Evolutionary conservation across 2,797 vertebrate genomes (phyloP), one percentile per base, ranked within the genome.

Genomic region (Melanotaenia boesemani): DNA sequence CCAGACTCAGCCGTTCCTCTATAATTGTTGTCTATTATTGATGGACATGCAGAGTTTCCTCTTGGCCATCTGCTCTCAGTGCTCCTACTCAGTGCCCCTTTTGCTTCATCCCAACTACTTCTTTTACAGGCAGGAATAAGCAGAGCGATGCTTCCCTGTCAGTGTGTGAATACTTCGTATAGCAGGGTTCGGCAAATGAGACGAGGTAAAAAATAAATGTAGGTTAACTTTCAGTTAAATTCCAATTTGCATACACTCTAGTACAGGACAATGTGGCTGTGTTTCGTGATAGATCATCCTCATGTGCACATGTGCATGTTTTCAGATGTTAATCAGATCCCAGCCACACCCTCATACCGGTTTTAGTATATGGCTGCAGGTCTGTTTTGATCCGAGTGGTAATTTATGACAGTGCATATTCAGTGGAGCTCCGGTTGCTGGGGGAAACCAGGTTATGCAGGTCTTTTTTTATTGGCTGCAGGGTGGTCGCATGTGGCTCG

Each of bases 51-150:
- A 79, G 73, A 78, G 86, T 86, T 89, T 80, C 87, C 86, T 76
- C 83, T 88, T 82, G 71, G 82, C 92, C 93, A 93, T 94, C 92
- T 95, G 93, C 89, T 84, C 84, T 75, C 74, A 60, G 79, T 71
- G 80, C 77, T 85, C 83, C 81, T 63, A 59, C 84, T 82, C 77
- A 1, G 36, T 83, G 67, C 76, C 78, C 77, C 74, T 63, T 80
- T 46, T 48, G 62, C 85, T 76, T 80, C 72, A 11, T 87, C 73
- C 16, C 16, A 16, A 79, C 65, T 67, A 57, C 76, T 64, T 63
- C 66, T 72, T 77, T 77, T 73, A 77, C 86, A 78, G 54, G 18
- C 74, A 73, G 75, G 79, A 69, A 78, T 76, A 70, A 75, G 74
- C 79, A 65, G 72, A 84, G 78, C 83, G 72, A 72, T 68, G 80